Evolutionary conservation across 1,140 invertebrate species (phyloP), one percentile per base, ranked within the genome.

Genomic region (Drosophila biarmipes): DNA sequence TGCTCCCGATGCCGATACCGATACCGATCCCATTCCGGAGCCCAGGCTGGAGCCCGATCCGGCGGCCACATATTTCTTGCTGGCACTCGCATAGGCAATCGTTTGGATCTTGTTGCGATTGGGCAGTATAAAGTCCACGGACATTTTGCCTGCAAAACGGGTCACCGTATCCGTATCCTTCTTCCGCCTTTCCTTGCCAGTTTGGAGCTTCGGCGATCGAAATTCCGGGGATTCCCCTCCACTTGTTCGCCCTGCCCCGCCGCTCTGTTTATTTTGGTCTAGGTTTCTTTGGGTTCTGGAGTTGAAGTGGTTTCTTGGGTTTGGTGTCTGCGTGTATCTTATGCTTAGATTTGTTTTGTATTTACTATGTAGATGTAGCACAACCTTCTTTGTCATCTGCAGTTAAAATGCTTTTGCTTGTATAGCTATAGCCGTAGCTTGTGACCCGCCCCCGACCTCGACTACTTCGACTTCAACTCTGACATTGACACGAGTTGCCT

Each of bases 341-440:
- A 72, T 37, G 52, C 68, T 78, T 78, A 63, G 37, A 48, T 73
- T 73, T 62, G 49, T 63, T 74, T 72, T 74, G 73, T 85, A 80
- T 86, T 86, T 86, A 73, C 76, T 85, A 86, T 87, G 80, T 87
- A 87, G 82, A 87, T 87, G 73, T 89, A 87, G 82, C 82, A 87
- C 82, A 87, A 87, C 82, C 82, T 87, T 87, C 82, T 87, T 87
- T 91, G 75, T 82, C 80, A 74, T 69, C 67, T 77, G 76, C 76
- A 74, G 82, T 75, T 64, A 79, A 87, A 73, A 73, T 81, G 69
- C 69, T 75, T 63, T 82, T 71, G 55, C 53, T 48, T 74, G 64
- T 59, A 31, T 31, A 49, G 53, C 53, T 73, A 37, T 74, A 27
- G 21, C 21, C 34, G 40, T 61, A 43, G 61, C 54, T 35, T 35